Percentiles rank a stretch among this genome's conserved stretches.
Evolutionary conservation across 1,140 invertebrate species (phyloP).

Genomic region (Drosophila varians): DNA sequence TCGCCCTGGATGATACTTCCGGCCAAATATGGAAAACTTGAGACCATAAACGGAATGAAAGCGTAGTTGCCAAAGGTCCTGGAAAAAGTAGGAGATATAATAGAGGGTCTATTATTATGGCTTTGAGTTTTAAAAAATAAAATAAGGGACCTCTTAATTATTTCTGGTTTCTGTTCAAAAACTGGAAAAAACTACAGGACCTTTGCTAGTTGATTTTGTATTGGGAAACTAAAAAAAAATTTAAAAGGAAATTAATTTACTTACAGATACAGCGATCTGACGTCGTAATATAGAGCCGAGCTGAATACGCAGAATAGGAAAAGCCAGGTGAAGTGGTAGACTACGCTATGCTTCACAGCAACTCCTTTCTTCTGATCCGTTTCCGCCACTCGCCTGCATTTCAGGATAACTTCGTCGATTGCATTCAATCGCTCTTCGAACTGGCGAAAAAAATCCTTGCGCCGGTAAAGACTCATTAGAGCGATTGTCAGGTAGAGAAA

Average conservation of each 20-base stretch:
- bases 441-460: constrained; percentile 69
- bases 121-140: too few species aligned
- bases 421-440: constrained; percentile 61
- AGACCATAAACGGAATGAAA: constrained; percentile 69
- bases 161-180: too few species aligned
- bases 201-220: too few species aligned
- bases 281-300: constrained; percentile 62
- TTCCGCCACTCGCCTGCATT: constrained; percentile 59
- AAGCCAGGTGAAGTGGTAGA: constrained; percentile 71
- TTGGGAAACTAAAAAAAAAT: too few species aligned
- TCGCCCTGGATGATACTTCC: constrained; percentile 75
- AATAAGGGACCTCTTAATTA: too few species aligned
- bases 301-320: constrained; percentile 60
- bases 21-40: constrained; percentile 74
- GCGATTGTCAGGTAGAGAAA: constrained; percentile 68
- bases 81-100: neutral
- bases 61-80: constrained; percentile 62
- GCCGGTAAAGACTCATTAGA: constrained; percentile 63
- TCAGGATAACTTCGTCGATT: constrained; percentile 59
- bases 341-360: constrained; percentile 52
- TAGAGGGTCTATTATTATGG: too few species aligned
- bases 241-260: constrained; percentile 13
- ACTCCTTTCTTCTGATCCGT: constrained; percentile 49
- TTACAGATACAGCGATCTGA: constrained; percentile 55
- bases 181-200: too few species aligned